A percentile compares a stretch with the other conserved stretches of the same genome.
Conservation (phyloP, 2,797 vertebrate species). For the Enteromius unitaeniatus region DNA sequence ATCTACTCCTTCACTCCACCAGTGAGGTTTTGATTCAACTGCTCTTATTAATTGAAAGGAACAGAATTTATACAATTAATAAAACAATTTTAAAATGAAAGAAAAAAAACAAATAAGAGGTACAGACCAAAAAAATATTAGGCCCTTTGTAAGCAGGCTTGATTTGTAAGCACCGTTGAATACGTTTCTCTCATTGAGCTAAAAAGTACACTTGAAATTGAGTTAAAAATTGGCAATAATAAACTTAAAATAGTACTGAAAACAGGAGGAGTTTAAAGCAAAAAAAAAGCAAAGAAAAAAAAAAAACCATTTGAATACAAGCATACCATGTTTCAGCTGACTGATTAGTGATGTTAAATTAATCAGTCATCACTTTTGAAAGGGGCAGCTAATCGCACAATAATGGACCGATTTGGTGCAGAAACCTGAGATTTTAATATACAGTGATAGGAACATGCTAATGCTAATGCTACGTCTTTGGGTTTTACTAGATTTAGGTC, state of each 20-base stretch:
- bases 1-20: conserved; percentile 8
- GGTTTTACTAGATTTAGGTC: conserved; percentile 45
- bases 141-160: conserved; percentile 4
- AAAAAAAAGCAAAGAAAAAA: not conserved
- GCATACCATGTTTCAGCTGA: conserved; percentile 13
- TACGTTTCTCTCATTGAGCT: conserved; percentile 19
- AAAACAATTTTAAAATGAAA: conserved; percentile 18
- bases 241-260: not conserved
- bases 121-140: conserved; percentile 24
- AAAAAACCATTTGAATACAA: not conserved
- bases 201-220: conserved; percentile 27
- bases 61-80: not conserved
- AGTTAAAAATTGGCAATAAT: conserved; percentile 15
- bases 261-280: not conserved
- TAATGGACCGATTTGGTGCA: conserved; percentile 29
- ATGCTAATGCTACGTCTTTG: conserved; percentile 44
- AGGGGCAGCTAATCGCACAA: conserved; percentile 29
- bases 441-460: conserved; percentile 48
- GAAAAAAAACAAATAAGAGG: not conserved
- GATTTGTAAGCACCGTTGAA: conserved; percentile 39
- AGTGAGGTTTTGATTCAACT: conserved; percentile 35
- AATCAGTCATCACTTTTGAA: not conserved
- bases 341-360: conserved; percentile 20
- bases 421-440: conserved; percentile 49
- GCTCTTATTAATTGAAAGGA: conserved; percentile 22